Evolutionary conservation across 2,888 invertebrate species (phyloP).

Genomic region (Nematopogon swammerdamellus): DNA sequence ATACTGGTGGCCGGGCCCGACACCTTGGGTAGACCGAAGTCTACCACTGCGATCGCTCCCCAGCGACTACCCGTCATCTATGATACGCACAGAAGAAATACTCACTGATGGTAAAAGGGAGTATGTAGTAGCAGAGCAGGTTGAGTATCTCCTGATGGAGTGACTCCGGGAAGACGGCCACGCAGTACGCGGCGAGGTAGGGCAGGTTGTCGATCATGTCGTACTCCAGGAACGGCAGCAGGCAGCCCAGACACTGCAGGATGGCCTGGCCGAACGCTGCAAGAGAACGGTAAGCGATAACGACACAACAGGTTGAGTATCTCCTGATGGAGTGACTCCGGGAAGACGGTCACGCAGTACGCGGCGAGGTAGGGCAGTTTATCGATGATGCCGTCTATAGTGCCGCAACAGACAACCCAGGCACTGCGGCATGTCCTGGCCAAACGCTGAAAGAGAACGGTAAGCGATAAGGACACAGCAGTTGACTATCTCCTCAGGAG

Average conservation of each 20-base stretch:
- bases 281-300: too few species aligned
- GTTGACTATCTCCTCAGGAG: constrained; percentile 92
- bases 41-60: too few species aligned
- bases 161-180: constrained; percentile 86
- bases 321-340: constrained; percentile 87
- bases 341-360: constrained; percentile 90
- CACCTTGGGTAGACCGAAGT: too few species aligned
- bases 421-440: constrained; percentile 90
- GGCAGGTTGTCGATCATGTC: constrained; percentile 95
- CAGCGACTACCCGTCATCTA: too few species aligned
- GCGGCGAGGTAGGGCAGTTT: constrained; percentile 93
- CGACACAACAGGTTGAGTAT: constrained; percentile 93
- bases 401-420: constrained; percentile 94
- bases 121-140: constrained; percentile 89
- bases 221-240: constrained; percentile 94
- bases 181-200: constrained; percentile 89
- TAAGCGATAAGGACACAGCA: constrained; percentile 95
- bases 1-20: too few species aligned
- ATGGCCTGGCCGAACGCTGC: constrained; percentile 91
- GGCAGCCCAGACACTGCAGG: constrained; percentile 89
- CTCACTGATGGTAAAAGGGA: constrained; percentile 94
- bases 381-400: constrained; percentile 94
- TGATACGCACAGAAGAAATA: constrained; percentile 14
- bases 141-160: constrained; percentile 95
- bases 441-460: constrained; percentile 83